Evolutionary conservation across 2,113 vertebrate species (phyloP).

Genomic region (Daphoenositta chrysoptera): DNA sequence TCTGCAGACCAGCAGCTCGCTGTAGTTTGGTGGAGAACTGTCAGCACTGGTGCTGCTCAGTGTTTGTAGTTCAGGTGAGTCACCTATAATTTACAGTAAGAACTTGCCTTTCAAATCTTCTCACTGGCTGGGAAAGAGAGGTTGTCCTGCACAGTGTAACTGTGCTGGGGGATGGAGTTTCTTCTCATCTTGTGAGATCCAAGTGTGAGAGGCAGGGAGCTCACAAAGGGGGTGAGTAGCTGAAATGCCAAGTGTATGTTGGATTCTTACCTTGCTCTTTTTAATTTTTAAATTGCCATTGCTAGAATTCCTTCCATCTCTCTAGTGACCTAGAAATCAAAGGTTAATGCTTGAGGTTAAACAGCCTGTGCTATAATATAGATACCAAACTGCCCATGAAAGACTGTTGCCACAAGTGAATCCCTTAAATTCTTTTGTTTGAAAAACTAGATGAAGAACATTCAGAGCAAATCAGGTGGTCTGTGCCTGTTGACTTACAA

Average conservation of each 20-base stretch:
- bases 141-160: background rate
- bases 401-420: background rate
- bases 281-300: background rate
- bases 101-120: conserved; percentile 38
- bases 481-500: background rate
- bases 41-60: background rate
- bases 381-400: background rate
- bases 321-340: background rate
- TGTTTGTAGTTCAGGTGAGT: background rate
- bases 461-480: background rate
- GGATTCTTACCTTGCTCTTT: background rate
- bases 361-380: background rate
- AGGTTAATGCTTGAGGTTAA: background rate
- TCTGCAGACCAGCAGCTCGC: fast-evolving
- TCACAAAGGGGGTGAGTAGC: conserved; percentile 2
- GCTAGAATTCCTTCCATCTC: background rate
- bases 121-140: conserved; percentile 2
- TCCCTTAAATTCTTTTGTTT: background rate
- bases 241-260: background rate
- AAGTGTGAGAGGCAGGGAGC: background rate
- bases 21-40: background rate
- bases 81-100: conserved; percentile 20
- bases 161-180: conserved; percentile 10
- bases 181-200: background rate
- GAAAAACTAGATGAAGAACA: background rate